Evolutionary conservation across 2,113 vertebrate genomes (phyloP), one percentile per base, ranked within the genome.

Genomic region (Larimichthys polyactis): DNA sequence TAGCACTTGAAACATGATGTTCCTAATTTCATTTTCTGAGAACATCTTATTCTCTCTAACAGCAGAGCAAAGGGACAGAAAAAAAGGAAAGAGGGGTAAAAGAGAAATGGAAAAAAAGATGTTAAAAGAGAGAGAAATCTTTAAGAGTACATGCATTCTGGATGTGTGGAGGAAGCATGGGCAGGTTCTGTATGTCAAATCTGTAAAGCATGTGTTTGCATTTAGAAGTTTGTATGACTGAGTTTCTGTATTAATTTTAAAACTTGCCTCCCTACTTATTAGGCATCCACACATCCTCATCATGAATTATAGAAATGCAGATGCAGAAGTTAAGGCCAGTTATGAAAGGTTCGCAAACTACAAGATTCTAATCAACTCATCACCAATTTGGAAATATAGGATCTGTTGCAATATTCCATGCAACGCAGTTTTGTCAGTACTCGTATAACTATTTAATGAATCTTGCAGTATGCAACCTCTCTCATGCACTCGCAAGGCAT

Each of bases 1-100:
- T 2, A 94, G 83, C 80, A 91, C 89, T 85, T 93, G 91, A 84
- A 96, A 94, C 87, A 94, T 54, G 82, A 96, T 96, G 92, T 94
- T 96, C 93, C 94, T 95, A 88, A 93, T 93, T 94, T 96, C 87
- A 91, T 95, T 95, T 88, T 96, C 95, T 93, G 90, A 87, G 88
- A 96, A 94, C 93, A 93, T 94, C 93, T 96, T 96, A 90, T 90
- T 94, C 82, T 94, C 93, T 93, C 95, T 94, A 83, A 67, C 84
- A 89, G 71, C 71, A 87, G 60, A 44, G 58, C 59, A 70, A 75
- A 88, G 16, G 67, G 81, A 46, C 2, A 79, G 80, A 78, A 49
- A 81, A 74, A 48, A 67, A 72, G 46, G 68, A 69, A 65, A 73
- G 54, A 49, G 3, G 5, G 32, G 72, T 54, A 49, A 54, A 85